Evolutionary conservation across 2,113 vertebrate genomes (phyloP).

Genomic region (Pholis gunnellus): DNA sequence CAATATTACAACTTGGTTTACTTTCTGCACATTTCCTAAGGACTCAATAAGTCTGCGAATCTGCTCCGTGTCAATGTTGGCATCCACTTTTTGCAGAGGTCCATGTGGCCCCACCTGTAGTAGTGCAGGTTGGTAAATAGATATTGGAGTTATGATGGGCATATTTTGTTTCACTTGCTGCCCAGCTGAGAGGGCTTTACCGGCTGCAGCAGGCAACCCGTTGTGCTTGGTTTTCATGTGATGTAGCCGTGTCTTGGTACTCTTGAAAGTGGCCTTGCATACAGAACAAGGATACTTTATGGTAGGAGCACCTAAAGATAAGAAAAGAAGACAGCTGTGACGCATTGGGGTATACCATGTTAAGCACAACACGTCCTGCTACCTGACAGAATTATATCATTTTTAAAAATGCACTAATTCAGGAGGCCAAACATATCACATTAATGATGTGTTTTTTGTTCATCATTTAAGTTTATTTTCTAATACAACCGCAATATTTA

Average conservation of each 20-base stretch:
- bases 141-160: slow-evolving; percentile 75
- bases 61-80: slow-evolving; percentile 82
- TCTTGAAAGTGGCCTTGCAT: slow-evolving; percentile 81
- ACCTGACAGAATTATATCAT: neutral
- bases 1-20: slow-evolving; percentile 82
- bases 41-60: slow-evolving; percentile 84
- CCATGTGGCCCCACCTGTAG: slow-evolving; percentile 76
- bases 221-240: slow-evolving; percentile 82
- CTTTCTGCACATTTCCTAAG: slow-evolving; percentile 83
- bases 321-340: slow-evolving; percentile 37
- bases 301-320: slow-evolving; percentile 61
- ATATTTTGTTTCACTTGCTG: slow-evolving; percentile 49
- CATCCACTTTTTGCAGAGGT: slow-evolving; percentile 80
- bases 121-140: slow-evolving; percentile 65
- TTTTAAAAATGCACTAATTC: neutral
- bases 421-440: no score
- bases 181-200: slow-evolving; percentile 6
- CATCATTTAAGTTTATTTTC: neutral
- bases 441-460: neutral
- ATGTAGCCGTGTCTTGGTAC: slow-evolving; percentile 66
- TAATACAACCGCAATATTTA: neutral
- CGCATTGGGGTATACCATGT: neutral
- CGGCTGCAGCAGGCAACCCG: slow-evolving; percentile 21
- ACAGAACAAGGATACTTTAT: slow-evolving; percentile 73
- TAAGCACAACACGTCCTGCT: neutral